Evolutionary conservation across 2,888 invertebrate genomes (phyloP).

Genomic region (Philereme transversata): DNA sequence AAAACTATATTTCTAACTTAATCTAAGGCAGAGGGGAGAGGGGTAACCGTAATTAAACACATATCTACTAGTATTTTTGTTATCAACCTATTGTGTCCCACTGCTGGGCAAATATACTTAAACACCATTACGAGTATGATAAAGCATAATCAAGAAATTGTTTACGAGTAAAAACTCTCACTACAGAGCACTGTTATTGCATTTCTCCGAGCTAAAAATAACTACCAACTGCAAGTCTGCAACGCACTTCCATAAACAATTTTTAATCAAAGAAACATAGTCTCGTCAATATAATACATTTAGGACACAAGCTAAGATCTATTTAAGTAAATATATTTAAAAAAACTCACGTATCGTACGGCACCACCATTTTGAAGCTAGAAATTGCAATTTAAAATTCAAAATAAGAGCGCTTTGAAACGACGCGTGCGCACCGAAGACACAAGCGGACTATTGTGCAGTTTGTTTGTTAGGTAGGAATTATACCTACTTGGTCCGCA

Average conservation of each 20-base stretch:
- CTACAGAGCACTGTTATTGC: not conserved
- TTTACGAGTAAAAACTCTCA: too few species aligned
- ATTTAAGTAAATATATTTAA: not conserved
- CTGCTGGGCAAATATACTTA: too few species aligned
- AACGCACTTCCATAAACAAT: not conserved
- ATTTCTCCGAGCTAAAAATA: not conserved
- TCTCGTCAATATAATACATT: not conserved
- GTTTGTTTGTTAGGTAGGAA: not conserved
- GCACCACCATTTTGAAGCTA: conserved; percentile 29
- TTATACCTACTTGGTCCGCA: not conserved
- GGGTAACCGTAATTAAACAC: too few species aligned
- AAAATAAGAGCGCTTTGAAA: conserved; percentile 4
- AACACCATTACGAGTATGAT: too few species aligned
- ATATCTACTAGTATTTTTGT: too few species aligned
- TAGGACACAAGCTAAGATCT: not conserved
- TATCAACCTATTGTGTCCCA: too few species aligned
- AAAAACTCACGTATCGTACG: conserved; percentile 36
- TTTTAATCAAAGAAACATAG: not conserved
- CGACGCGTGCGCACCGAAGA: conserved; percentile 20
- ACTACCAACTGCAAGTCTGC: not conserved
- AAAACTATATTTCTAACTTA: too few species aligned
- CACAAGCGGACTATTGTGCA: conserved; percentile 10
- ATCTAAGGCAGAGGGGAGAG: too few species aligned
- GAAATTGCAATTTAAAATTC: conserved; percentile 13
- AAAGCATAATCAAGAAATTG: too few species aligned